phyloP scores from a whole-genome alignment of 2,797 vertebrate genomes.

The Carcharodon carcharias region DNA sequence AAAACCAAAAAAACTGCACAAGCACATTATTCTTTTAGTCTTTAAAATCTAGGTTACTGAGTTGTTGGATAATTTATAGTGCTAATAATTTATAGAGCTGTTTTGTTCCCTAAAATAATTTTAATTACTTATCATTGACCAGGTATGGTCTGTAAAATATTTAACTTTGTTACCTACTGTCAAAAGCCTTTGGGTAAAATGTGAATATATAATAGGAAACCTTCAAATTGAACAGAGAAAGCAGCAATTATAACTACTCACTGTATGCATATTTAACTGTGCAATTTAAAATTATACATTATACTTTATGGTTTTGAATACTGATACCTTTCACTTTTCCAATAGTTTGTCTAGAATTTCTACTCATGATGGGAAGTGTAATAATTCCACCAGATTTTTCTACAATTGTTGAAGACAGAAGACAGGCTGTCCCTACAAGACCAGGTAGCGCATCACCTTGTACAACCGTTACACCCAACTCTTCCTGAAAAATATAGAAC shows the following conservation, averaged over 20 bases:
- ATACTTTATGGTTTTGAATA: background rate
- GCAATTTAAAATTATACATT: background rate
- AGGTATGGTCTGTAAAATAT: background rate
- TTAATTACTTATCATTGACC: background rate
- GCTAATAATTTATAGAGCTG: background rate
- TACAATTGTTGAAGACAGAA: slow-evolving; percentile 80
- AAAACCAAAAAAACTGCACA: background rate
- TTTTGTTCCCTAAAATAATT: background rate
- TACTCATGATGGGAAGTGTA: slow-evolving; percentile 89
- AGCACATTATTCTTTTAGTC: background rate
- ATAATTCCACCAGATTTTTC: slow-evolving; percentile 79
- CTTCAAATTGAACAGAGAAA: background rate
- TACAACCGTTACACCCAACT: slow-evolving; percentile 76
- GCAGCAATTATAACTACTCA: background rate
- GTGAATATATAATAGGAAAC: background rate
- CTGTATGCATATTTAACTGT: background rate
- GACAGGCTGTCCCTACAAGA: slow-evolving; percentile 80
- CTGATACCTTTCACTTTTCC: slow-evolving; percentile 87
- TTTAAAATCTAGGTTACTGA: background rate
- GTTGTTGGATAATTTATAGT: background rate
- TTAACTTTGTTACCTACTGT: background rate
- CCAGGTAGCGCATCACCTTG: slow-evolving; percentile 78
- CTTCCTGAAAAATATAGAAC: slow-evolving; percentile 63
- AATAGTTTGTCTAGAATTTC: slow-evolving; percentile 82
- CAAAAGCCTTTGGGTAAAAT: background rate